Conservation (phyloP, 2,888 invertebrate species). For the Volucella bombylans region DNA sequence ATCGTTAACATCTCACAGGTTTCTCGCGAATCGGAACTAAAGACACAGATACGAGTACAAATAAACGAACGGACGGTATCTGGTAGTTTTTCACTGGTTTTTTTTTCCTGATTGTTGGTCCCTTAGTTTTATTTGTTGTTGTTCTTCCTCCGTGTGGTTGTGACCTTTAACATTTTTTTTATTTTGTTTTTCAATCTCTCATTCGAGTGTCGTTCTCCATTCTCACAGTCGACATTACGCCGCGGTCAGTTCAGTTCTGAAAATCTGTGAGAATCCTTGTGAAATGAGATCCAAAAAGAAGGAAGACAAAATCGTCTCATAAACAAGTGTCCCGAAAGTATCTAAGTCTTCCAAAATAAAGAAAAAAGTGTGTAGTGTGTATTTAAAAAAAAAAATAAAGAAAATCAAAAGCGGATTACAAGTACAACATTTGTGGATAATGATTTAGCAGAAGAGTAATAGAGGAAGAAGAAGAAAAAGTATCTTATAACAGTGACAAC, state of each 20-base stretch:
- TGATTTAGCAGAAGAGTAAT: slow-evolving; percentile 32
- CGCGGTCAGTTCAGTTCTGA: no score
- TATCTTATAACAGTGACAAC: slow-evolving; percentile 33
- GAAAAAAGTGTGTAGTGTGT: slow-evolving; percentile 1
- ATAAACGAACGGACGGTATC: no score
- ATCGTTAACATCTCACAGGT: slow-evolving; percentile 33
- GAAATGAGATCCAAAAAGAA: neutral
- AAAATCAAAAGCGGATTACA: slow-evolving; percentile 28
- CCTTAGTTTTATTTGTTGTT: slow-evolving; percentile 14
- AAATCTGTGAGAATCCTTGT: no score
- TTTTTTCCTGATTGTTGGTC: slow-evolving; percentile 27
- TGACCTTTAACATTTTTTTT: slow-evolving; percentile 65
- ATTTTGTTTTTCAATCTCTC: neutral
- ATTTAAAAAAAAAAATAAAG: neutral
- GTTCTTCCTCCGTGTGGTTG: neutral
- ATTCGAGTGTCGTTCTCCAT: neutral
- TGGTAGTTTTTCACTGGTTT: slow-evolving; percentile 51
- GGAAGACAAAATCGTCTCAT: slow-evolving; percentile 47
- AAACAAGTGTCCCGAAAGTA: neutral
- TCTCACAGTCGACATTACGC: no score
- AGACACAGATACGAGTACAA: no score
- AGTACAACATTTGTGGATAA: slow-evolving; percentile 22
- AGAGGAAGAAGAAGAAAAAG: neutral
- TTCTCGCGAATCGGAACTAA: no score
- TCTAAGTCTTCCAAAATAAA: slow-evolving; percentile 1